Evolutionary conservation across 2,888 invertebrate genomes (phyloP).

Genomic region (Agrotis segetum): DNA sequence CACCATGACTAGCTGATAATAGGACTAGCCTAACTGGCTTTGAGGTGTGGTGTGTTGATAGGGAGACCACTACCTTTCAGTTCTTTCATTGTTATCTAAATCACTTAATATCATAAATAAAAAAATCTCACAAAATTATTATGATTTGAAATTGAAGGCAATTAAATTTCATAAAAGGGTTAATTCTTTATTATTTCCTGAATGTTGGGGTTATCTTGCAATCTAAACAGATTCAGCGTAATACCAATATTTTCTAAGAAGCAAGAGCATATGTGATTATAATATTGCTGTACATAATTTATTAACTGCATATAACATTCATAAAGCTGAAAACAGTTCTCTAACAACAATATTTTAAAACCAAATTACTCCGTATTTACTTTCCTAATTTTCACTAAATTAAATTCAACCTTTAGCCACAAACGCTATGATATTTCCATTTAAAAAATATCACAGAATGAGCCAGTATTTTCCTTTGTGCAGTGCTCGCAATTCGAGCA

Average conservation of each 20-base stretch:
- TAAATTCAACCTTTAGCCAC: constrained; percentile 20
- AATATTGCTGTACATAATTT: too few species aligned
- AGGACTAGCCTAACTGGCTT: not conserved
- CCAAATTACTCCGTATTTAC: constrained; percentile 12
- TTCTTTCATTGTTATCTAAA: constrained; percentile 22
- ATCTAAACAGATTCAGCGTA: too few species aligned
- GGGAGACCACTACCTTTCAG: not conserved
- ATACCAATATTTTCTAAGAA: too few species aligned
- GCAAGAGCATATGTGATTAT: too few species aligned
- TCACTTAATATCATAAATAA: too few species aligned
- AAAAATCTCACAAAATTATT: not conserved
- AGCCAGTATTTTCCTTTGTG: constrained; percentile 44
- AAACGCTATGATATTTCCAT: constrained; percentile 34
- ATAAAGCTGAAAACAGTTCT: not conserved
- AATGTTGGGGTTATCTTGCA: too few species aligned
- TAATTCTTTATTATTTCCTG: too few species aligned
- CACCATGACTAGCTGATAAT: constrained; percentile 6
- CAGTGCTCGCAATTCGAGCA: constrained; percentile 39
- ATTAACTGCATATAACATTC: too few species aligned
- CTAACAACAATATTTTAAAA: not conserved
- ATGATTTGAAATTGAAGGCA: too few species aligned
- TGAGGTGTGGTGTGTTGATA: constrained; percentile 17
- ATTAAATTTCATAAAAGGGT: too few species aligned
- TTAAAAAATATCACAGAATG: constrained; percentile 45
- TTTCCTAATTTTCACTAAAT: not conserved